Percentiles rank a stretch among this genome's conserved stretches.
Evolutionary conservation across 1,140 invertebrate species (phyloP).

Genomic region (Bombus impatiens): DNA sequence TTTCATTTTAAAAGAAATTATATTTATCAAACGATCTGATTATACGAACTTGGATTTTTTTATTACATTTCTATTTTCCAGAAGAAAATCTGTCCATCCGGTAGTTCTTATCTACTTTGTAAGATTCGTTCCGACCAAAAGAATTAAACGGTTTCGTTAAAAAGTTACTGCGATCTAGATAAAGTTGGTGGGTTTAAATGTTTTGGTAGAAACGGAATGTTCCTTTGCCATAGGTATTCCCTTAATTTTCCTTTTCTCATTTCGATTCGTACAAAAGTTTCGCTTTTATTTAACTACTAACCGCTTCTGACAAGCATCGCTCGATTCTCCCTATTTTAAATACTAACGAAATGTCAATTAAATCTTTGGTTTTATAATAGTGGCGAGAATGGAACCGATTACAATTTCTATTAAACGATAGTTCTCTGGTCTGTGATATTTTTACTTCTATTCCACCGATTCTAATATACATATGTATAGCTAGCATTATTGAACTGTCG

Average conservation of each 20-base stretch:
- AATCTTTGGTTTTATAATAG: background rate
- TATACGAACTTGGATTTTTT: too few relatives aligned
- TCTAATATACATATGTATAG: background rate
- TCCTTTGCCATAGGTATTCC: background rate
- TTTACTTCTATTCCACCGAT: background rate
- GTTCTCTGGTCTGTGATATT: background rate
- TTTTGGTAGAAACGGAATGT: constrained; percentile 3
- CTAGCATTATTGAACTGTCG: background rate
- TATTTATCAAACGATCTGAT: too few relatives aligned
- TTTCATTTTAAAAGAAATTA: too few relatives aligned
- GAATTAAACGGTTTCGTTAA: background rate
- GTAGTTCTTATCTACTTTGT: background rate
- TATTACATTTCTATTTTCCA: background rate
- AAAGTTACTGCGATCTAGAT: background rate
- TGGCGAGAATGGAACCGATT: background rate
- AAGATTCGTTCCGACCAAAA: background rate
- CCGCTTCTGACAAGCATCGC: constrained; percentile 8
- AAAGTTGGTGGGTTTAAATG: constrained; percentile 5
- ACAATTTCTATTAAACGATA: background rate
- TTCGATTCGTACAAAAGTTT: constrained; percentile 27
- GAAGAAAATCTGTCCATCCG: background rate
- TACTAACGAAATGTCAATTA: background rate
- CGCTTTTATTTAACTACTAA: background rate
- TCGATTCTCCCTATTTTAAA: background rate
- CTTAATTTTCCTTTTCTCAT: constrained; percentile 23